Base-by-base conservation (phyloP, 2,888 invertebrate genomes). In the Notocelia uddmanniana region DNA sequence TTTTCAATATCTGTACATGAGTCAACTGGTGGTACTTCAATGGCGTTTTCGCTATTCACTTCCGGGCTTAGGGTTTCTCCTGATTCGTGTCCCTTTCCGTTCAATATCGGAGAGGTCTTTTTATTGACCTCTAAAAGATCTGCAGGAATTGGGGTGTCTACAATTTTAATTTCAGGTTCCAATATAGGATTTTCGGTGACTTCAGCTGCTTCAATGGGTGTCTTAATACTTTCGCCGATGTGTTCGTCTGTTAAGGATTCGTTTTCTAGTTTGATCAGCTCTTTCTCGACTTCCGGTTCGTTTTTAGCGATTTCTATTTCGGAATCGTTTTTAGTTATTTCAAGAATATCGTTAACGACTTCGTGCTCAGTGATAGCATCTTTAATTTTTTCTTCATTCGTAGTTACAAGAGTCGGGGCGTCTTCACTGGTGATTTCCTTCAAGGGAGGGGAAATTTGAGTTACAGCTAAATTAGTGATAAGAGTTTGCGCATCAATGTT, bases 1-100 rank as follows among this genome's bases (percentile, higher is more conserved):
- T 78, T 77, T 73, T 79, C 74, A 45, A 52, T 50, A 6, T 57
- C 63, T 11, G 64, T 26, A 41, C 64, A 26, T n/a, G 48, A 19
- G 18, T 64, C 64, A 50, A 55, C 57, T 18, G 58, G 50, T 26
- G 26, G 58, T 18, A 41, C 26, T 52, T 54, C 64, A 50, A 52
- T 19, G n/a, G 21, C 52, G 52, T 64, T 64, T 50, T 21, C 26
- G n/a, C 52, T 26, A 8, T 58, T 31, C 10, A 26, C 64, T 31
- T 21, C 21, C 31, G 50, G 41, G 31, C 50, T 66, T n/a, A 41
- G 26, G 0, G 64, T 50, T 52, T 58, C 41, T 21, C 52, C 31
- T 0, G 58, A 41, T 26, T 41, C 52, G 15, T 52, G 26, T 21
- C 62, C 60, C n/a, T 62, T 55, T 21, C 41, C n/a, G 37, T 31